Percentiles rank a stretch among this genome's conserved stretches.
Evolutionary conservation across 2,888 invertebrate genomes (phyloP).

Genomic region (Notodonta ziczac): DNA sequence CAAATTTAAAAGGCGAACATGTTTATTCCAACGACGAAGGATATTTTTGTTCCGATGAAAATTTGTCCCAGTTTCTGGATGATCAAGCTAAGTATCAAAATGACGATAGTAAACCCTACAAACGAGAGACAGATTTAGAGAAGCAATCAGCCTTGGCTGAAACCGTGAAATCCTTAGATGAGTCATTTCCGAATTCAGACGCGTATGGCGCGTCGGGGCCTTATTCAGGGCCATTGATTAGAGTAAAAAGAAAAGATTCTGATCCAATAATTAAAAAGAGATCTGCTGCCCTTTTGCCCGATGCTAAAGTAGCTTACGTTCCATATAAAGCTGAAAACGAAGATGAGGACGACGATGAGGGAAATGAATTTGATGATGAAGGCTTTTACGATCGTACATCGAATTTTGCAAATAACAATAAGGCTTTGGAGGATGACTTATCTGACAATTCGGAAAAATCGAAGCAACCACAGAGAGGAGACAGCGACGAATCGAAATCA

Average conservation of each 20-base stretch:
- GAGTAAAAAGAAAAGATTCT: conserved; percentile 70
- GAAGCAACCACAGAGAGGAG: conserved; percentile 23
- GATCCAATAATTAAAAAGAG: conserved; percentile 58
- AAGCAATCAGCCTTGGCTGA: conserved; percentile 51
- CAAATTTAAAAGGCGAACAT: conserved; percentile 36
- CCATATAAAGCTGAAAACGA: conserved; percentile 69
- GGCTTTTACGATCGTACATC: conserved; percentile 74
- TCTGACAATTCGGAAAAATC: conserved; percentile 20
- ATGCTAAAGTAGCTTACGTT: conserved; percentile 66
- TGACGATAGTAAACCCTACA: conserved; percentile 49
- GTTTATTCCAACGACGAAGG: conserved; percentile 49
- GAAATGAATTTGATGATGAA: conserved; percentile 79
- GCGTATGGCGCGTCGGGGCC: conserved; percentile 53
- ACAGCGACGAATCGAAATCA: conserved; percentile 31
- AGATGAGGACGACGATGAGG: conserved; percentile 77
- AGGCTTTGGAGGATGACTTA: conserved; percentile 34
- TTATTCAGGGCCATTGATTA: conserved; percentile 62
- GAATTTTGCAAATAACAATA: conserved; percentile 53
- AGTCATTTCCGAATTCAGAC: conserved; percentile 70
- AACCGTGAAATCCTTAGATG: conserved; percentile 69
- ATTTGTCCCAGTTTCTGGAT: conserved; percentile 52
- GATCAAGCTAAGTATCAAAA: conserved; percentile 46
- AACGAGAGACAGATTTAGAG: conserved; percentile 55
- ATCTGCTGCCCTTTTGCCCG: conserved; percentile 58
- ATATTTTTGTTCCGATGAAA: conserved; percentile 51